A percentile compares a stretch with the other conserved stretches of the same genome.
These are phyloP conservation scores for Metallyticus violacea DNA, from an alignment of 2,888 invertebrate species.

Conservation along the genomic window DNA sequence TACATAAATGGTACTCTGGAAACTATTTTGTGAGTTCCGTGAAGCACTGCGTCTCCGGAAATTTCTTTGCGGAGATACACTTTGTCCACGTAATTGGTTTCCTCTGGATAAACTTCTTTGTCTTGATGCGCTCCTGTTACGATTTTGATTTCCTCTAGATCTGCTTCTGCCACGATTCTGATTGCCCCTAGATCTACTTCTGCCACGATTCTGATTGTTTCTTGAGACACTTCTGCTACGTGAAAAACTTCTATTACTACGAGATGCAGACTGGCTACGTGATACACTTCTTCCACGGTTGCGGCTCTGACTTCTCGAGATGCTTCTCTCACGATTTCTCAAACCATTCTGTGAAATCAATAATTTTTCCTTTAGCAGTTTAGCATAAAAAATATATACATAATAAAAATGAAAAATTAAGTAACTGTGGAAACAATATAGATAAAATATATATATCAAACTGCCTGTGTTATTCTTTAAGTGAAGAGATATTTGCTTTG, in stretches of 20 bases:
- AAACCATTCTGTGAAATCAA: background rate
- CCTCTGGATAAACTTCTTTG: too few relatives aligned
- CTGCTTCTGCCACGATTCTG: background rate
- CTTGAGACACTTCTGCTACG: background rate
- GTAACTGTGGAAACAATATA: too few relatives aligned
- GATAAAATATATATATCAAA: too few relatives aligned
- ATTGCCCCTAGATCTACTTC: background rate
- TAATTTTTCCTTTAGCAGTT: too few relatives aligned
- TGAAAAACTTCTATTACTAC: background rate
- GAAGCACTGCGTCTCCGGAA: background rate
- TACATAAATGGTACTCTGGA: background rate
- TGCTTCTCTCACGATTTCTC: background rate
- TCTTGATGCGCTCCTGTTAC: background rate
- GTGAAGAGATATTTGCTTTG: too few relatives aligned
- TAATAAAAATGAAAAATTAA: too few relatives aligned
- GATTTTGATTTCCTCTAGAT: background rate
- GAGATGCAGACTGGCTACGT: background rate
- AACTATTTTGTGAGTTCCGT: background rate
- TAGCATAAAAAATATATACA: too few relatives aligned
- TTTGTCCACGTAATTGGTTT: background rate
- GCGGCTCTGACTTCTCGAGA: background rate
- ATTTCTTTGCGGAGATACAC: background rate
- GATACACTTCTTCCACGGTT: background rate
- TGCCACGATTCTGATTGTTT: background rate
- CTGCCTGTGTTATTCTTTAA: too few relatives aligned